Base-by-base conservation (phyloP, 2,888 invertebrate genomes). In the Mythimna loreyi region DNA sequence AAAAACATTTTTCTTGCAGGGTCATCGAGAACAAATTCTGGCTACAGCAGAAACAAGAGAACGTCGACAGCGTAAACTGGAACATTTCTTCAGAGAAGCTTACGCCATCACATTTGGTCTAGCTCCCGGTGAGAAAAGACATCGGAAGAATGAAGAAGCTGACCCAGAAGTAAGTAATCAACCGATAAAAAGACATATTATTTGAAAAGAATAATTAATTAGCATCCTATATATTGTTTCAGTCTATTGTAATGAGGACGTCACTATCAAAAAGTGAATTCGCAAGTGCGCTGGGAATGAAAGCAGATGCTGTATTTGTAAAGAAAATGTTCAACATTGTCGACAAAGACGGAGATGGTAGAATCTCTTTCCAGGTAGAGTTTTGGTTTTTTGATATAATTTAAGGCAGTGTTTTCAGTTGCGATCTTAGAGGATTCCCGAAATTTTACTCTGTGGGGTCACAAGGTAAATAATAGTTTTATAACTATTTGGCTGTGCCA, bases 281-380 rank as follows among this genome's bases (percentile, higher is more conserved):
- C 87, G 99, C 99, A 0, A 98, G 98, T 63, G 99, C 99, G 0
- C 95, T 99, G 6, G 99, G 99, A 49, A 99, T 99, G 99, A 98
- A 98, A 90, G 96, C 98, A 0, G 98, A 99, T 86, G 99, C 99
- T 28, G 98, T 99, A 64, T 99, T 99, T 90, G 99, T 99, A 0
- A 97, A 98, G 86, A 98, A 99, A 93, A 99, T 99, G 99, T 99
- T 99, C 90, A 99, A 99, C 86, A 99, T 99, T 86, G 99, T 99
- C 0, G 99, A 99, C 91, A 99, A 99, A 89, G 99, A 99, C 89
- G 97, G 98, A 71, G 99, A 99, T 91, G 99, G 99, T 3, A 96
- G 98, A 73, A 99, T 99, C 83, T 99, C 98, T 6, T 99, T 99
- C 91, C 98, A 98, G 96, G 98, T 97, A 93, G 21, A 23, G 2